Percentiles rank a stretch among this genome's conserved stretches.
Conservation (phyloP, 1,140 invertebrate species). For the Drosophila parvula region DNA sequence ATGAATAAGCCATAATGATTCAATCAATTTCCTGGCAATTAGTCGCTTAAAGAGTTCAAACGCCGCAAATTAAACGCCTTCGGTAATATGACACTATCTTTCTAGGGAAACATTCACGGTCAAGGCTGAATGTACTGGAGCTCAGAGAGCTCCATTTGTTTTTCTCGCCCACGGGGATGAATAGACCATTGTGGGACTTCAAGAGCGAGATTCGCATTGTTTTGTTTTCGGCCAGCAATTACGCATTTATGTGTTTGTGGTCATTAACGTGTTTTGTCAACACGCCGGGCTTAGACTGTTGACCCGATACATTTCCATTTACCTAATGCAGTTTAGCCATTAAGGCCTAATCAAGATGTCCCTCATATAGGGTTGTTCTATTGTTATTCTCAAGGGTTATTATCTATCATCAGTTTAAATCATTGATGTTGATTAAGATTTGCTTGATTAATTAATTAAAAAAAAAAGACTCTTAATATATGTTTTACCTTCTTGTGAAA, state of each 20-base stretch:
- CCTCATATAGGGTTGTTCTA: slow-evolving; percentile 4
- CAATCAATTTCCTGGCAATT: slow-evolving; percentile 36
- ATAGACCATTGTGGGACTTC: slow-evolving; percentile 38
- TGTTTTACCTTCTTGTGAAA: slow-evolving; percentile 48
- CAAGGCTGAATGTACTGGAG: slow-evolving; percentile 30
- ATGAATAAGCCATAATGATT: slow-evolving; percentile 5
- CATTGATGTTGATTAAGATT: slow-evolving; percentile 20
- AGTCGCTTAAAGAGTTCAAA: slow-evolving; percentile 36
- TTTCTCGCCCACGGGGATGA: slow-evolving; percentile 51
- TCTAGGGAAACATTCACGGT: slow-evolving; percentile 44
- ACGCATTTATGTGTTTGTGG: slow-evolving; percentile 30
- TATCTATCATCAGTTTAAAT: background rate
- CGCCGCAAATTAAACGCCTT: slow-evolving; percentile 22
- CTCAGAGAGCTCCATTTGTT: slow-evolving; percentile 29
- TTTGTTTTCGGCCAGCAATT: slow-evolving; percentile 41
- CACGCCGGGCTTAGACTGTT: slow-evolving; percentile 20
- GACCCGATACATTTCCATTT: slow-evolving; percentile 14
- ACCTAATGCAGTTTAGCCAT: slow-evolving; percentile 8
- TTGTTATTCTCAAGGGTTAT: background rate
- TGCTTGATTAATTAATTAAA: background rate
- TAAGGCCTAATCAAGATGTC: slow-evolving; percentile 11
- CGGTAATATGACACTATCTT: slow-evolving; percentile 4
- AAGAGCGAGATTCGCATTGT: slow-evolving; percentile 41
- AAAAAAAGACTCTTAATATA: background rate
- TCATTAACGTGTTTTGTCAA: slow-evolving; percentile 37